A percentile compares a stretch with the other conserved stretches of the same genome.
These are phyloP conservation scores for Ylistrum balloti DNA, from an alignment of 1,140 invertebrate species.

Conservation along the genomic window DNA sequence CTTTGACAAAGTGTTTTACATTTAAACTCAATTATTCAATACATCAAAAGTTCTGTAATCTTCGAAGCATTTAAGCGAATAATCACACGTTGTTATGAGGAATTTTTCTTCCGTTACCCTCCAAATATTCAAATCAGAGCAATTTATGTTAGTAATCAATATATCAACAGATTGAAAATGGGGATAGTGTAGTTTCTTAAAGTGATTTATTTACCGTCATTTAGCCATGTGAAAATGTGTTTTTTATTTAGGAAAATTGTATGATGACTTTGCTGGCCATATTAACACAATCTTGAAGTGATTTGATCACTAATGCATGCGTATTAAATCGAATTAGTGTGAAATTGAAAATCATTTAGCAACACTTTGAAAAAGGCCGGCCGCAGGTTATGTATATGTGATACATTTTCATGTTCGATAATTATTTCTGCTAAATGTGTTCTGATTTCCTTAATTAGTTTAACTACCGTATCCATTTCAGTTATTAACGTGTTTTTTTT, in stretches of 20 bases:
- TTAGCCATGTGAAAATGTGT: neutral
- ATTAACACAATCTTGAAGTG: neutral
- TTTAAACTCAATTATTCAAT: constrained; percentile 35
- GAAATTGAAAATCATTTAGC: constrained; percentile 21
- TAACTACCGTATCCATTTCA: constrained; percentile 18
- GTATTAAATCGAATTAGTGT: neutral
- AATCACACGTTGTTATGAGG: neutral
- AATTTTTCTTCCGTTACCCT: neutral
- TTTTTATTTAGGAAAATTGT: neutral
- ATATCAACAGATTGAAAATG: neutral
- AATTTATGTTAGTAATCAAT: neutral
- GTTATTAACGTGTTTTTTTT: neutral
- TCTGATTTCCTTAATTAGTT: neutral
- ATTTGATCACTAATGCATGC: neutral
- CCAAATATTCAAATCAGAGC: neutral
- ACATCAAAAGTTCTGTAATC: constrained; percentile 39
- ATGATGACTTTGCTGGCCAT: neutral
- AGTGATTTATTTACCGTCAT: neutral
- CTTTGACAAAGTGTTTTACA: neutral
- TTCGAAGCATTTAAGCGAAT: constrained; percentile 24
- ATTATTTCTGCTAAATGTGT: neutral
- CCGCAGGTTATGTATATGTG: neutral
- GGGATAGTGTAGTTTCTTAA: neutral
- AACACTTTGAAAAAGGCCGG: neutral
- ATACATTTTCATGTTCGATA: neutral